phyloP scores from a whole-genome alignment of 2,113 vertebrate species.

The Bombycilla garrulus region DNA sequence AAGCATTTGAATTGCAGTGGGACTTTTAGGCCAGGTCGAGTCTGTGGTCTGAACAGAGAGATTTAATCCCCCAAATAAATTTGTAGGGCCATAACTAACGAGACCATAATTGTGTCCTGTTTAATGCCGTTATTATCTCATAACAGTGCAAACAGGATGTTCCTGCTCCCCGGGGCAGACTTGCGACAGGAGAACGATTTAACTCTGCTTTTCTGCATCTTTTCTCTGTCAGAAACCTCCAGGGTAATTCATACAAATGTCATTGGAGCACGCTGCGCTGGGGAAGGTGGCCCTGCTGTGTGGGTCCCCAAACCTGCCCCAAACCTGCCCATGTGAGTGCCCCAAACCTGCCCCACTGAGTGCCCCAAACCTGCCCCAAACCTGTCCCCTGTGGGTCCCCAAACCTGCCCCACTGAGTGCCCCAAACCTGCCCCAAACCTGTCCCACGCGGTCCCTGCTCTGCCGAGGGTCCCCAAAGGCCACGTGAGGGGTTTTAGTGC shows the following conservation, averaged over 20 bases:
- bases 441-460: fast-evolving
- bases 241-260: background rate
- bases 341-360: background rate
- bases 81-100: background rate
- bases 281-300: background rate
- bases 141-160: background rate
- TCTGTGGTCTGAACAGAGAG: background rate
- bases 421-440: background rate
- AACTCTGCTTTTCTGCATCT: background rate
- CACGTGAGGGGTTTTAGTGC: fast-evolving
- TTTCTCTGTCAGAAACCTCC: background rate
- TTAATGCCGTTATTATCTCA: background rate
- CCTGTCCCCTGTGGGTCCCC: background rate
- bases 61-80: background rate
- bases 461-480: background rate
- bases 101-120: background rate
- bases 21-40: fast-evolving
- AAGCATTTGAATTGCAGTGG: background rate
- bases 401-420: fast-evolving
- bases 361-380: no score
- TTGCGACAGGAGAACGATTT: background rate
- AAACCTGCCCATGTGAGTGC: background rate
- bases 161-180: background rate
- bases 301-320: no score
- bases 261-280: background rate